Evolutionary conservation across 2,888 invertebrate species (phyloP), one percentile per base, ranked within the genome.

Genomic region (Meandrusa payeni): DNA sequence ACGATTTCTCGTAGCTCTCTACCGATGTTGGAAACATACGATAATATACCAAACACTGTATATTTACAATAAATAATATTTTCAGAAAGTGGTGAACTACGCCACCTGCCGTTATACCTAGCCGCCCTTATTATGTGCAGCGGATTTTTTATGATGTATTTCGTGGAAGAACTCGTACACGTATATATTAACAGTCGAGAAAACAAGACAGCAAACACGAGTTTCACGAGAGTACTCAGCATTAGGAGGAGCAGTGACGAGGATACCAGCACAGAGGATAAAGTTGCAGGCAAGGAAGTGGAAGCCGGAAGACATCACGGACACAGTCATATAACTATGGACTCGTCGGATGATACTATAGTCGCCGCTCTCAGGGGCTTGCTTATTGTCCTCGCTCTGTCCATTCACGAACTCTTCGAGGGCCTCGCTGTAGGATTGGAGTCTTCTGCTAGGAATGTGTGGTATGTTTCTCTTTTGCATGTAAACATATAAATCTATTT

Each of bases 391-490:
- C 71, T 95, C 41, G 96, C 96, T 0, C 70, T 87, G 37, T 87
- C 86, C 0, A 90, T 96, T 24, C 96, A 96, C 61, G 95, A 96
- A 65, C 82, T 95, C 5, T 95, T 96, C 64, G 96, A 96, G 81
- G 96, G 95, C 0, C 82, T 95, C 26, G 94, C 95, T 5, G 93
- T 96, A 1, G 95, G 95, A 0, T 69, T 95, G 49, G 94, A 95
- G 64, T 76, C 89, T 3, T 91, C 91, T 0, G 82, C 80, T n/a
- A 72, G 59, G 20, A 85, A 77, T 49, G 83, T 87, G 12, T 87
- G 87, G 87, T 85, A 58, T 54, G 81, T 70, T 22, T 24, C 22
- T 11, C n/a, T n/a, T 11, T 6, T 39, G 20, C n/a, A n/a, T n/a
- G n/a, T n/a, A n/a, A n/a, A n/a, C n/a, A n/a, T n/a, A n/a, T n/a